A percentile compares a stretch with the other conserved stretches of the same genome.
These are phyloP conservation scores for Drosophila sucinea DNA, from an alignment of 1,140 invertebrate species.

Conservation along the genomic window DNA sequence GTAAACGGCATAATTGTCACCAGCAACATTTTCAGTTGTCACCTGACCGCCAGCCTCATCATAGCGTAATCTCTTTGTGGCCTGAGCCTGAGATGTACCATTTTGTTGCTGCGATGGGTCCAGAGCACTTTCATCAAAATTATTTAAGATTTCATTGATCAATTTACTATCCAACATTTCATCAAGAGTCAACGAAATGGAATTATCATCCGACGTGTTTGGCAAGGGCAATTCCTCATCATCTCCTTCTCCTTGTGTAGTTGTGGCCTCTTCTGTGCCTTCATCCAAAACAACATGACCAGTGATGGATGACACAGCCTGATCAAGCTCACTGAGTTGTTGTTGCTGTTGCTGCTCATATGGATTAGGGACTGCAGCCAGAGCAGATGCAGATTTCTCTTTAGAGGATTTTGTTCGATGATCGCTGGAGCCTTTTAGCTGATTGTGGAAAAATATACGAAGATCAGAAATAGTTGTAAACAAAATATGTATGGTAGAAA, in stretches of 20 bases:
- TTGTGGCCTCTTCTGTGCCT: slow-evolving; percentile 12
- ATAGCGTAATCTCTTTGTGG: slow-evolving; percentile 67
- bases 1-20: slow-evolving; percentile 51
- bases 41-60: slow-evolving; percentile 42
- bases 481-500: too few relatives aligned
- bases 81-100: slow-evolving; percentile 36
- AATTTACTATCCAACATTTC: slow-evolving; percentile 79
- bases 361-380: slow-evolving; percentile 10
- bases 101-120: slow-evolving; percentile 60
- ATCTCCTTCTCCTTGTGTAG: slow-evolving; percentile 34
- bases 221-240: slow-evolving; percentile 69
- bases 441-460: neutral
- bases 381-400: slow-evolving; percentile 40
- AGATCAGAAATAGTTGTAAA: neutral
- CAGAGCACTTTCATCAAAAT: slow-evolving; percentile 74
- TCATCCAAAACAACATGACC: slow-evolving; percentile 19
- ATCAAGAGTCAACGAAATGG: slow-evolving; percentile 73
- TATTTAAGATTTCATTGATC: slow-evolving; percentile 77
- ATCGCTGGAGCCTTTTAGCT: slow-evolving; percentile 56
- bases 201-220: slow-evolving; percentile 74
- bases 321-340: slow-evolving; percentile 68
- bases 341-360: slow-evolving; percentile 59
- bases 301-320: slow-evolving; percentile 76
- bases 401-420: slow-evolving; percentile 69
- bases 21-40: slow-evolving; percentile 33